Evolutionary conservation across 2,888 invertebrate species (phyloP), one percentile per base, ranked within the genome.

Genomic region (Torymus texanus): DNA sequence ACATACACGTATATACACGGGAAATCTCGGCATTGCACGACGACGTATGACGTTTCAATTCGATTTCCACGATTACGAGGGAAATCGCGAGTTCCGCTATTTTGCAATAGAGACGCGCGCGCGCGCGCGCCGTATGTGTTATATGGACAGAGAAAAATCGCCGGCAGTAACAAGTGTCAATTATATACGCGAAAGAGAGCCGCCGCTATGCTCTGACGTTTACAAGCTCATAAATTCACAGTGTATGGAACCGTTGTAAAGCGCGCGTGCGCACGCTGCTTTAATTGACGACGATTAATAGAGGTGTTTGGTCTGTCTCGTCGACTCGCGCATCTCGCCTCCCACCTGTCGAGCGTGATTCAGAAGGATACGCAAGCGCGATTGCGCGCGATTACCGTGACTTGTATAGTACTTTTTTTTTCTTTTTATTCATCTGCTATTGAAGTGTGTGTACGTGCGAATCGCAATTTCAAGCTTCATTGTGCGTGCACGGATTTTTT

Each of bases 201-300:
- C 55, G 24, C 51, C 41, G 41, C 41, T 41, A 41, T 8, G 8
- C 41, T 41, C 41, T 75, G 73, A 73, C 73, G 58, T 68, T 73
- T 72, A 73, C 62, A 72, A 67, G 71, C 73, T 73, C 59, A 55
- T 76, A 72, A 76, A 73, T 80, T 68, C 58, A 24, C 67, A 55
- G 53, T 41, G 24, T 55, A 58, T 16, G 70, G 41, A 55, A 59
- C 29, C 62, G 77, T 59, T 68, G 61, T n/a, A 41, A 29, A 59
- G 65, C 41, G 21, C 21, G 21, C 1, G 21, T 2, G 21, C 21
- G 21, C 21, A 21, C 21, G 16, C 16, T 14, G 51, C 55, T 79
- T 79, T 71, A 75, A 79, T 79, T 62, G 61, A 41, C 66, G 66
- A 66, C 66, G 50, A 75, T 79, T 79, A 55, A 79, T 79, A 61